These are phyloP conservation scores for Antechinus flavipes DNA, from an alignment of 2,113 vertebrate species.

Conservation along the genomic window DNA sequence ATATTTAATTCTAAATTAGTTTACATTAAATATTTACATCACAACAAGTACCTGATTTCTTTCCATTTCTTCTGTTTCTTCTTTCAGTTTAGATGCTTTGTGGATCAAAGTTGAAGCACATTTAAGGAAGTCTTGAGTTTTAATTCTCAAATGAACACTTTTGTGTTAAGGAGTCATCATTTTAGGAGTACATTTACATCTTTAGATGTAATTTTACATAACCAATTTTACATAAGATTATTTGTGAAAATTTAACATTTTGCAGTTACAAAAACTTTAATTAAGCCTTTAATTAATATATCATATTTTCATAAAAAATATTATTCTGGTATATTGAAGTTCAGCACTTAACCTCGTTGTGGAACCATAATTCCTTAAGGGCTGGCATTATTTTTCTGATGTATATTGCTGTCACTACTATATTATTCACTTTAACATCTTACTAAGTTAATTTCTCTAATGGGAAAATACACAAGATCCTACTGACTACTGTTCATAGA, in stretches of 20 bases:
- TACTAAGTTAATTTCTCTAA: not conserved
- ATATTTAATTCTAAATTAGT: constrained; percentile 35
- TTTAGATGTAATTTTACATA: not conserved
- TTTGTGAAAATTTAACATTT: constrained; percentile 30
- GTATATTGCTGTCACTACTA: not conserved
- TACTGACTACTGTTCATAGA: not conserved
- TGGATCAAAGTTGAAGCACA: constrained; percentile 66
- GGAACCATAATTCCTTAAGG: not conserved
- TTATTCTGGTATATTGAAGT: not conserved
- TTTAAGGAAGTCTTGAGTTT: constrained; percentile 82
- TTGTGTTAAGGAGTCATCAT: constrained; percentile 79
- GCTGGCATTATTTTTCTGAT: not conserved
- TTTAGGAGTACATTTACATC: constrained; percentile 50
- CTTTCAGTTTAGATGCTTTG: constrained; percentile 76
- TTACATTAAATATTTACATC: constrained; percentile 49
- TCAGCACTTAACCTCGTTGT: not conserved
- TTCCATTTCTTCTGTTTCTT: constrained; percentile 82
- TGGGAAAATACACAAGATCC: not conserved
- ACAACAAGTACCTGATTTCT: constrained; percentile 81
- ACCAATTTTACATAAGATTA: constrained; percentile 14
- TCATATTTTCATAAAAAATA: not conserved
- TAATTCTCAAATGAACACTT: constrained; percentile 83
- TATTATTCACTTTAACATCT: not conserved
- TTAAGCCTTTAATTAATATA: constrained; percentile 33
- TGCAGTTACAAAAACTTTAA: constrained; percentile 31